These are phyloP conservation scores for Ptilonorhynchus violaceus DNA, from an alignment of 2,113 vertebrate species.

Conservation along the genomic window DNA sequence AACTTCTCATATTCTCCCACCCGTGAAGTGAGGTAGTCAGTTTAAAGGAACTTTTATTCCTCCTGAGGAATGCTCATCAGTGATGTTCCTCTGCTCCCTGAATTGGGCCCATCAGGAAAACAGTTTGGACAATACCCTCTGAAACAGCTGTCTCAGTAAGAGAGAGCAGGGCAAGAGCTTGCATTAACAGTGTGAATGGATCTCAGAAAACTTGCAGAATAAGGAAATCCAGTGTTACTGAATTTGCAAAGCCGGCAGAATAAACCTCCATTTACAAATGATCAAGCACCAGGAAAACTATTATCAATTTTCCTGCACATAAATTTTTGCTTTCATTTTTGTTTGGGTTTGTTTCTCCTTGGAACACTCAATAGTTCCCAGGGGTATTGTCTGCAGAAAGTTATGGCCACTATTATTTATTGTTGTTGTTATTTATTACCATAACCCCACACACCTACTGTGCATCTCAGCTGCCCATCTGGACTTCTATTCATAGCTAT, in stretches of 20 bases:
- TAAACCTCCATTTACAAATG: neutral
- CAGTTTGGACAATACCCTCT: neutral
- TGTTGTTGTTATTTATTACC: neutral
- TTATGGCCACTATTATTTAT: neutral
- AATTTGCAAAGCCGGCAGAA: neutral
- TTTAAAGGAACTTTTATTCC: neutral
- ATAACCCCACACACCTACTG: accelerated
- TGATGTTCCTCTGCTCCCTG: neutral
- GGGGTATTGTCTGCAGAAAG: neutral
- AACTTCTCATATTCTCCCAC: neutral
- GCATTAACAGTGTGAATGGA: neutral
- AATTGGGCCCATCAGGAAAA: neutral
- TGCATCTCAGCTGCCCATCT: neutral
- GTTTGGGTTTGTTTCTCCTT: neutral
- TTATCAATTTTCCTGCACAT: neutral
- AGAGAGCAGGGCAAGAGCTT: neutral
- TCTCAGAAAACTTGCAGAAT: neutral
- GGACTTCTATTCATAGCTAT: neutral
- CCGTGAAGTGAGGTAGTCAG: neutral
- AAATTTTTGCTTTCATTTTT: neutral
- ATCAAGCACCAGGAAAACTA: neutral
- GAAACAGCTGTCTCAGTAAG: neutral
- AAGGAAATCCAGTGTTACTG: neutral
- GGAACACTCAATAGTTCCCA: neutral
- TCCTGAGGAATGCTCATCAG: neutral